phyloP scores from a whole-genome alignment of 2,113 vertebrate genomes.

The Chloropsis cyanopogon region DNA sequence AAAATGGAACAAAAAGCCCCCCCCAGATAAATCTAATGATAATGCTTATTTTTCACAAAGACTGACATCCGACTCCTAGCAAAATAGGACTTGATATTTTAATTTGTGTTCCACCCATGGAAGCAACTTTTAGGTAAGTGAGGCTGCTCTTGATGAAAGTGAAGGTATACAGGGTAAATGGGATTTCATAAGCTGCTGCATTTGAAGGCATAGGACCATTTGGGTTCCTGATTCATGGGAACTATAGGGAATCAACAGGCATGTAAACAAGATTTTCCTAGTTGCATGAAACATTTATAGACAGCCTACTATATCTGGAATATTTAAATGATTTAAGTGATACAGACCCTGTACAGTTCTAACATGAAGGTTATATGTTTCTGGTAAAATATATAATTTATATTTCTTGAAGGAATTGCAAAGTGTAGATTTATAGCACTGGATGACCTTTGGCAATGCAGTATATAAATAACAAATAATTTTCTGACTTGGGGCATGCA shows the following conservation, averaged over 20 bases:
- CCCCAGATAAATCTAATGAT: not conserved
- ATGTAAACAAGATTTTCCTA: not conserved
- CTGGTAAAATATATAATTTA: not conserved
- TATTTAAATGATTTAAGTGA: not conserved
- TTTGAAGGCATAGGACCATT: not conserved
- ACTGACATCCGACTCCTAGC: not conserved
- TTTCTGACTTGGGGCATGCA: not conserved
- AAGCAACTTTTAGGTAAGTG: not conserved
- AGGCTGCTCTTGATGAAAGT: not conserved
- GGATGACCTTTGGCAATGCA: not conserved
- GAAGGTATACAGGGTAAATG: not conserved
- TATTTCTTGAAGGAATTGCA: not conserved
- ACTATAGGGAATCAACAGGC: not conserved
- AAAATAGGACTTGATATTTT: not conserved
- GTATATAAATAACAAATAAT: not conserved
- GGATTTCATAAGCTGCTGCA: not conserved
- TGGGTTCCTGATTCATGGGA: not conserved
- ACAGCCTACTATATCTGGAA: not conserved
- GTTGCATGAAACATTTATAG: not conserved
- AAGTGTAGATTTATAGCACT: not conserved
- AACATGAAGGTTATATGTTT: not conserved
- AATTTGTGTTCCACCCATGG: not conserved
- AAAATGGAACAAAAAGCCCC: rapidly evolving
- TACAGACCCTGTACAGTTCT: not conserved
- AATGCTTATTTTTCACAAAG: not conserved